Percentiles rank a stretch among this genome's conserved stretches.
These are phyloP conservation scores for Myoxocephalus aenaeus DNA, from an alignment of 2,797 vertebrate species.

Conservation along the genomic window DNA sequence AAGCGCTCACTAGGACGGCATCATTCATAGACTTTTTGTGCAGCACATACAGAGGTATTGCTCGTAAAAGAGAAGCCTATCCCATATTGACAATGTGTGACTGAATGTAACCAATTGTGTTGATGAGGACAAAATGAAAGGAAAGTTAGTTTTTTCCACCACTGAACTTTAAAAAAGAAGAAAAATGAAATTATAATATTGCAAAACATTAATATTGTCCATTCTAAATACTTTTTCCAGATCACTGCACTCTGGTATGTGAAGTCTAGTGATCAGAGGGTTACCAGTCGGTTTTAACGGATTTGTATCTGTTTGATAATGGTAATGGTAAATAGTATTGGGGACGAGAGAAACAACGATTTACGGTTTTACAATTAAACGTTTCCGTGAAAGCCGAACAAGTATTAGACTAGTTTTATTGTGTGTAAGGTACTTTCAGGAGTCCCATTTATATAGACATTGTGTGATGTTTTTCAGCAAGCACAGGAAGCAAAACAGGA, in stretches of 20 bases:
- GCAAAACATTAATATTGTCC: neutral
- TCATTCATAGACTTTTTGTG: neutral
- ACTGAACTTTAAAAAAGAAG: neutral
- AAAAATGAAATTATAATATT: too few species aligned
- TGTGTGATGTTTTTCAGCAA: constrained; percentile 72
- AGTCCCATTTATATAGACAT: constrained; percentile 60
- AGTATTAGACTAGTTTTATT: constrained; percentile 31
- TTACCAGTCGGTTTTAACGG: neutral
- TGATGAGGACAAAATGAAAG: neutral
- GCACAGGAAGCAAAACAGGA: constrained; percentile 86
- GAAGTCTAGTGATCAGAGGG: too few species aligned
- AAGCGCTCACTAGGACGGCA: neutral
- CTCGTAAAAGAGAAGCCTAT: neutral
- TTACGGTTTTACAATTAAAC: neutral
- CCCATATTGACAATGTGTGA: neutral
- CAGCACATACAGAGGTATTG: neutral
- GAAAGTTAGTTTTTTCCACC: neutral
- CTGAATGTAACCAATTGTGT: neutral
- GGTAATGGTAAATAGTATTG: neutral
- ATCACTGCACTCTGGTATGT: neutral
- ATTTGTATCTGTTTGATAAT: neutral
- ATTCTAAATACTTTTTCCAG: neutral
- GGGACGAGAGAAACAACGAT: neutral
- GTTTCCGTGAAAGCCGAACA: constrained; percentile 19
- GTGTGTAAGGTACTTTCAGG: constrained; percentile 43